These are phyloP conservation scores for Chirona hameri DNA, from an alignment of 2,888 invertebrate genomes.

Conservation along the genomic window DNA sequence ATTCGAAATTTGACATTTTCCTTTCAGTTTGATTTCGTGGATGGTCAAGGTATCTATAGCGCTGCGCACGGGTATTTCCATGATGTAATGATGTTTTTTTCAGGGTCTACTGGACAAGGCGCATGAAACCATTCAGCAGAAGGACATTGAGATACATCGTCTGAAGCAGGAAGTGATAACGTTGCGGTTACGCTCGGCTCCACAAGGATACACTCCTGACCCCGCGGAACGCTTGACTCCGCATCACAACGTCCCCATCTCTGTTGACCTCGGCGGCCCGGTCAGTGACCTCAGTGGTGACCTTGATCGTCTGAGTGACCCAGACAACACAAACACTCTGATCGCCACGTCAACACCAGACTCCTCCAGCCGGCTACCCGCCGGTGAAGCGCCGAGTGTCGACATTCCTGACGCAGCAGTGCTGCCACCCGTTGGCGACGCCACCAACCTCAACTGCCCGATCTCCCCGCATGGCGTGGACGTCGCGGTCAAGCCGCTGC, in stretches of 20 bases:
- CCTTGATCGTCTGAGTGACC: neutral
- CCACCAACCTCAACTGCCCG: neutral
- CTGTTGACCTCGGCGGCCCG: neutral
- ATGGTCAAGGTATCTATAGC: too few species aligned
- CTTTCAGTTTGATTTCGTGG: too few species aligned
- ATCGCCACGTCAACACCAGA: neutral
- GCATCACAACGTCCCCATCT: neutral
- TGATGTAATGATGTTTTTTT: neutral
- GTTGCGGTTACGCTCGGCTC: constrained; percentile 52
- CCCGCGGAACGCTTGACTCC: too few species aligned
- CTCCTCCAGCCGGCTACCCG: neutral
- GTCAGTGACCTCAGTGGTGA: neutral
- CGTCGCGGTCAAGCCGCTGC: neutral
- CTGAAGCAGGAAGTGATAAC: constrained; percentile 76
- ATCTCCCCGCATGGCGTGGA: neutral
- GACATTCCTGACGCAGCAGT: neutral
- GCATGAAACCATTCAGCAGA: constrained; percentile 70
- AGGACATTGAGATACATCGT: constrained; percentile 74
- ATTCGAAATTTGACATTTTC: too few species aligned
- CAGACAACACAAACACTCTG: neutral
- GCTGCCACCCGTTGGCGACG: neutral
- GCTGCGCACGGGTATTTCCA: neutral
- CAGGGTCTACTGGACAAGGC: constrained; percentile 63
- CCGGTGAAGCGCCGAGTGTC: neutral
- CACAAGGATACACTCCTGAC: too few species aligned